phyloP scores from a whole-genome alignment of 2,797 vertebrate species.

The Octomys mimax region DNA sequence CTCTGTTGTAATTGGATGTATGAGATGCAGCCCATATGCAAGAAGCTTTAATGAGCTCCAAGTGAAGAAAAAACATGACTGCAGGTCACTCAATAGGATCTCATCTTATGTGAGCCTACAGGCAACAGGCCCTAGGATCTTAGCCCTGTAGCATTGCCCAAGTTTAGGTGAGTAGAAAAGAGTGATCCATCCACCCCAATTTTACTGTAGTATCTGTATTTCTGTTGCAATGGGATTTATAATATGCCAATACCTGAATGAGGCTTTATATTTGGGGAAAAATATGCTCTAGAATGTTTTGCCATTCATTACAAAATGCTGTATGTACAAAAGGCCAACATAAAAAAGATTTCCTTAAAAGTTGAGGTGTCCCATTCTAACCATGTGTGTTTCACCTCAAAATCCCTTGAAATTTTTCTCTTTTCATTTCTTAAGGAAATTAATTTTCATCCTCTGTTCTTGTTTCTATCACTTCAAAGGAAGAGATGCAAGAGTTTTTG shows the following conservation, averaged over 20 bases:
- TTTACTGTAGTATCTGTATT: background rate
- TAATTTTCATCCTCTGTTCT: slow-evolving; percentile 15
- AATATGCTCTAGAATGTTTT: background rate
- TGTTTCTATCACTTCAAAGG: background rate
- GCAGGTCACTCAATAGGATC: background rate
- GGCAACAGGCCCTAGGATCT: background rate
- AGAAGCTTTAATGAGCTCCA: background rate
- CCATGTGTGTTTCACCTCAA: slow-evolving; percentile 9
- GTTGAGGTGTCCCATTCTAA: background rate
- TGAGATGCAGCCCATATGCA: background rate
- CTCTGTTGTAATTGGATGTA: background rate
- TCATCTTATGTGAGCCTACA: background rate
- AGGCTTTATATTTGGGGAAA: background rate
- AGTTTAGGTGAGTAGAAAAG: background rate
- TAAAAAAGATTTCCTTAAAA: background rate
- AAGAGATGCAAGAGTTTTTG: slow-evolving; percentile 32
- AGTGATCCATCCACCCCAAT: background rate
- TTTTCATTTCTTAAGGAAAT: slow-evolving; percentile 24
- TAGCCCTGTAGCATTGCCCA: background rate
- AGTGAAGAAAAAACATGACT: background rate
- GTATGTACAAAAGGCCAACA: background rate
- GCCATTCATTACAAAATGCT: background rate
- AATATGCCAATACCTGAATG: background rate
- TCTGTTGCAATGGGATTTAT: background rate
- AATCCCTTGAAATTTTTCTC: background rate